Evolutionary conservation across 2,797 vertebrate species (phyloP).

Genomic region (Tapera naevia): DNA sequence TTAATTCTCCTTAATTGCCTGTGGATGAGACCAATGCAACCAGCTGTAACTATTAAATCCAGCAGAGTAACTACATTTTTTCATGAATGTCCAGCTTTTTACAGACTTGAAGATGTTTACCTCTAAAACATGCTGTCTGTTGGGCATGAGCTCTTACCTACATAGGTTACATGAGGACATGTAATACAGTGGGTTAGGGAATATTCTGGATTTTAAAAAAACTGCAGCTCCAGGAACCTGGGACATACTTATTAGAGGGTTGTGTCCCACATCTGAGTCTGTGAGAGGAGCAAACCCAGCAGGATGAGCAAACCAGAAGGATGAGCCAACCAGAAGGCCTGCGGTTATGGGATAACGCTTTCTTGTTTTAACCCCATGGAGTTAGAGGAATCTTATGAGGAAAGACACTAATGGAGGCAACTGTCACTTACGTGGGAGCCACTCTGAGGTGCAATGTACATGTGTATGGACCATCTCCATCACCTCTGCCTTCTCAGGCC

Average conservation of each 20-base stretch:
- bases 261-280: not conserved
- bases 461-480: not conserved
- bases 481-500: not conserved
- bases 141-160: not conserved
- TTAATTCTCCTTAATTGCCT: not conserved
- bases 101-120: not conserved
- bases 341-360: not conserved
- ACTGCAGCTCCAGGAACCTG: not conserved
- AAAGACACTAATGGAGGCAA: not conserved
- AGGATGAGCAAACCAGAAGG: not conserved
- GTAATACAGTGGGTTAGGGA: fast-evolving
- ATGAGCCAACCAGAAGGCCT: not conserved
- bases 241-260: too few species aligned
- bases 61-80: not conserved
- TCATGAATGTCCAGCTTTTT: not conserved
- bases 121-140: fast-evolving
- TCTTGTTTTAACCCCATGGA: not conserved
- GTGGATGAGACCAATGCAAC: fast-evolving
- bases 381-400: not conserved
- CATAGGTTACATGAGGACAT: fast-evolving
- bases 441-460: fast-evolving
- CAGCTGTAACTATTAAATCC: not conserved
- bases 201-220: not conserved
- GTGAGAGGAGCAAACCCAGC: not conserved
- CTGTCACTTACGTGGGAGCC: not conserved